These are phyloP conservation scores for Phylloscopus whistleri DNA, from an alignment of 2,113 vertebrate species.

Conservation along the genomic window DNA sequence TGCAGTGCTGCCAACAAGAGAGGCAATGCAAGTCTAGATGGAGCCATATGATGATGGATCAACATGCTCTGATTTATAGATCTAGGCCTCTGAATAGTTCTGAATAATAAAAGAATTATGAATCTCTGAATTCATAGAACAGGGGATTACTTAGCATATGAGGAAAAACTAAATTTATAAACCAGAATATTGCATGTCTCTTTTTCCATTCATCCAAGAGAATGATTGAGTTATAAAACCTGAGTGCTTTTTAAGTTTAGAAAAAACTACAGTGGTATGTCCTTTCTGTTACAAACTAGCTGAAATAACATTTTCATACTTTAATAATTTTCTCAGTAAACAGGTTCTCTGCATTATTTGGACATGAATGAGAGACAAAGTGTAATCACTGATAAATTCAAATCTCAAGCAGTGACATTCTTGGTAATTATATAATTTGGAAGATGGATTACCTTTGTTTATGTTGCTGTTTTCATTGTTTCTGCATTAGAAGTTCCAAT, in stretches of 20 bases:
- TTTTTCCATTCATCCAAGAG: neutral
- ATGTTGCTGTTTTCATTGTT: neutral
- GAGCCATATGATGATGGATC: neutral
- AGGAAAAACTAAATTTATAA: neutral
- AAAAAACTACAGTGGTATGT: neutral
- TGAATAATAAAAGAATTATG: neutral
- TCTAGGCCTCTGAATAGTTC: neutral
- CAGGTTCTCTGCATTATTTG: neutral
- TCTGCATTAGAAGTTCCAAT: neutral
- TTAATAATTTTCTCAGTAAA: neutral
- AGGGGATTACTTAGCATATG: neutral
- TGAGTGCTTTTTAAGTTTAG: neutral
- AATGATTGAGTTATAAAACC: neutral
- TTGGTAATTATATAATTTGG: neutral
- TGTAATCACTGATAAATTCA: neutral
- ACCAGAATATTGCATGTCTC: neutral
- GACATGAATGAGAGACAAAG: neutral
- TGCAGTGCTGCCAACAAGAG: neutral
- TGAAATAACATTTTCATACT: neutral
- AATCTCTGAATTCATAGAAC: neutral
- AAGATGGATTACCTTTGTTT: neutral
- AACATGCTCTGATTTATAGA: neutral
- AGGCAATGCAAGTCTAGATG: neutral
- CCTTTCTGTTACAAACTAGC: neutral
- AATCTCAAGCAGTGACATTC: neutral